Conservation (phyloP, 2,113 vertebrate genomes). For the Macheiramphus alcinus region DNA sequence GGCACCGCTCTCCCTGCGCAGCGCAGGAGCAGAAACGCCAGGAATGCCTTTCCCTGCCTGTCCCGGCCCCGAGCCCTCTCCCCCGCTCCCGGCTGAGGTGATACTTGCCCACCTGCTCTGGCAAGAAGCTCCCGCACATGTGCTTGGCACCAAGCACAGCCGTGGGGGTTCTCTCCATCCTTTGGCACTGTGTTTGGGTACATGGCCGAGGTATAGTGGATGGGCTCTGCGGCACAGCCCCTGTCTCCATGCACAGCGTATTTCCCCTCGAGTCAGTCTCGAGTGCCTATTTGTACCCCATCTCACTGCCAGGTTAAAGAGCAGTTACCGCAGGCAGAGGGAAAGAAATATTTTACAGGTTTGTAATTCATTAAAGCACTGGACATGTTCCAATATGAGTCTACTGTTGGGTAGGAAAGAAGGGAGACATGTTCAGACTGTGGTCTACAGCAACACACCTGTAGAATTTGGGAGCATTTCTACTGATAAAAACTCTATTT, state of each 20-base stretch:
- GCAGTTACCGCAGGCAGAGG: background rate
- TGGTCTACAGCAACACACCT: slow-evolving; percentile 1
- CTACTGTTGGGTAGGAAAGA: background rate
- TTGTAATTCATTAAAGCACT: slow-evolving; percentile 37
- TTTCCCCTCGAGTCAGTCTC: background rate
- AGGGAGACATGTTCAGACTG: slow-evolving; percentile 17
- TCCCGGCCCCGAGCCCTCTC: background rate
- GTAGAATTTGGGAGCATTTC: slow-evolving; percentile 3
- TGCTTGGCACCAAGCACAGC: background rate
- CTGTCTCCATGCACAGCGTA: rapidly evolving
- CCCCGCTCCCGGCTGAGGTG: background rate
- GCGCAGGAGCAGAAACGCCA: rapidly evolving
- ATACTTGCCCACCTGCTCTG: background rate
- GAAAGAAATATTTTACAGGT: slow-evolving; percentile 37
- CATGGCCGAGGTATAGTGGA: rapidly evolving
- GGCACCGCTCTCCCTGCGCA: background rate
- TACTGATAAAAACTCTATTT: background rate
- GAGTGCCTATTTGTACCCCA: background rate
- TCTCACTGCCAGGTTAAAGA: slow-evolving; percentile 1
- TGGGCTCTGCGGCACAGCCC: rapidly evolving
- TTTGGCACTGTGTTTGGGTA: rapidly evolving
- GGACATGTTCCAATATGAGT: background rate
- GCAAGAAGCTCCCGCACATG: background rate
- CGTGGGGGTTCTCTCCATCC: background rate
- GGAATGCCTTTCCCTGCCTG: background rate